Base-by-base conservation (phyloP, 1,140 invertebrate species). In the Pseudomyrmex cubaensis region DNA sequence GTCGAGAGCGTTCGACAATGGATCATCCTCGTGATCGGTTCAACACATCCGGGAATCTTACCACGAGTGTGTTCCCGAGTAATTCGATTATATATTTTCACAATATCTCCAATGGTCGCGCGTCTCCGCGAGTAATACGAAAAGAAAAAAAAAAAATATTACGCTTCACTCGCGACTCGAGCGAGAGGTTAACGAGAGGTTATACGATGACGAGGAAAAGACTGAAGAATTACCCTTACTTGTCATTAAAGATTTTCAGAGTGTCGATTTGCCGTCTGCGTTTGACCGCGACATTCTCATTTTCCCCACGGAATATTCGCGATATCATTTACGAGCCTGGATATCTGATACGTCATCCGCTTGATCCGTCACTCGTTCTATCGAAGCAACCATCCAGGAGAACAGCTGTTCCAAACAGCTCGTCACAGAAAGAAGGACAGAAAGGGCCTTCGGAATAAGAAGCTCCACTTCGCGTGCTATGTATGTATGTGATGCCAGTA, bases 261-360 rank as follows among this genome's bases (percentile, higher is more conserved):
- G 96, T 97, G 90, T 97, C 96, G 82, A 97, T 97, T 94, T 97
- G 96, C 64, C 95, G 94, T 94, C 94, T 94, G 94, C 96, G 93
- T 89, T 95, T 94, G 77, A 93, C 91, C 57, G 93, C 93, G 84
- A 90, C 92, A 91, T 94, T 94, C 85, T 94, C 94, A 93, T 93
- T 94, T 91, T 95, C 94, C 83, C 92, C 93, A 92, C 92, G 93
- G 90, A 94, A 94, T 93, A 94, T 95, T 94, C 92, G 91, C 86
- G 94, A 94, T 93, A 95, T 93, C 94, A 95, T 95, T 94, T 94
- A 94, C 94, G 83, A 88, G 90, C 85, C 78, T 87, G 78, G 91
- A 92, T 89, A 90, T 92, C 90, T 69, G 89, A 94, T 93, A 91
- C 94, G 90, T 93, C 93, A 94, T 94, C 92, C 92, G 92, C 90